Conservation (phyloP, 2,113 vertebrate genomes). For the Rafetus swinhoei region DNA sequence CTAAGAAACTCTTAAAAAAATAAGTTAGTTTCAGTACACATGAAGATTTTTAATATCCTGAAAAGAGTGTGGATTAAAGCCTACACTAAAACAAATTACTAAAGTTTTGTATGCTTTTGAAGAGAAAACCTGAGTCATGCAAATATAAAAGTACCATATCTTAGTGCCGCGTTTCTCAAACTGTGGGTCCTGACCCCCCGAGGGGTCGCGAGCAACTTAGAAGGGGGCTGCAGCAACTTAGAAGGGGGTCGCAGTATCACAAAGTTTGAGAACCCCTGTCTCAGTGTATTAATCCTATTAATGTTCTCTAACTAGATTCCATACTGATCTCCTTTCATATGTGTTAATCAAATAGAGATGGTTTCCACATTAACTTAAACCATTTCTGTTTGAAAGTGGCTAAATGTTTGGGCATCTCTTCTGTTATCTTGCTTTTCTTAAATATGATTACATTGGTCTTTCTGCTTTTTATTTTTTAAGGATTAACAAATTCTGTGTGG, state of each 20-base stretch:
- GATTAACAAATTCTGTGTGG: background rate
- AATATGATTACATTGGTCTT: background rate
- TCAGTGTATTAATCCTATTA: too few relatives aligned
- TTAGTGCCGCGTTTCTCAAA: background rate
- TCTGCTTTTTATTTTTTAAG: background rate
- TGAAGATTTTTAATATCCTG: background rate
- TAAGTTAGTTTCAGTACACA: background rate
- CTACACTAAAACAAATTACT: background rate
- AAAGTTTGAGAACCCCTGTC: too few relatives aligned
- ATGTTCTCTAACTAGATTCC: background rate
- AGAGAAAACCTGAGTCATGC: background rate
- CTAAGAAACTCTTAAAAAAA: background rate
- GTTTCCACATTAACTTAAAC: background rate
- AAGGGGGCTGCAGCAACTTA: too few relatives aligned
- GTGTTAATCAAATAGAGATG: background rate
- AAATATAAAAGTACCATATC: background rate
- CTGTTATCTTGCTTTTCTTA: background rate
- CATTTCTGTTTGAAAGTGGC: background rate
- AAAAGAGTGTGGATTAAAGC: background rate
- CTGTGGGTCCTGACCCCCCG: too few relatives aligned
- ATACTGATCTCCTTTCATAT: background rate
- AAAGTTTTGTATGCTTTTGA: constrained; percentile 17
- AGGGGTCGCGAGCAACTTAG: too few relatives aligned
- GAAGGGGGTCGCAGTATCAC: too few relatives aligned
- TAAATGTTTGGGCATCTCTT: background rate